phyloP scores from a whole-genome alignment of 2,888 invertebrate species.

The Malthinus flaveolus region DNA sequence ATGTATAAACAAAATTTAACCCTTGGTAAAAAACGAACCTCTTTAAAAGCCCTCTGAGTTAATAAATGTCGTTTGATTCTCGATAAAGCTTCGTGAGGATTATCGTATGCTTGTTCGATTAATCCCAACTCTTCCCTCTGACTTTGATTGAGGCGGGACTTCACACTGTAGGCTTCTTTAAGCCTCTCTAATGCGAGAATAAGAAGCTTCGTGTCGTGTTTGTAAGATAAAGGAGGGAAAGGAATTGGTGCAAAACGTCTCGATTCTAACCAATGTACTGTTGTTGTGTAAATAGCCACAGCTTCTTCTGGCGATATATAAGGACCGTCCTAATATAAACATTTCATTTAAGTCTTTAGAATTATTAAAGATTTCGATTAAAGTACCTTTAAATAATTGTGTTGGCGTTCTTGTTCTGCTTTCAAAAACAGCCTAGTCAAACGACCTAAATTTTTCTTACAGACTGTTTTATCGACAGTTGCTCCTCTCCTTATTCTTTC shows the following conservation, averaged over 20 bases:
- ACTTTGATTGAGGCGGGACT: slow-evolving; percentile 96
- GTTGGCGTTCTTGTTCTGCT: slow-evolving; percentile 98
- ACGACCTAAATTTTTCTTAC: slow-evolving; percentile 99
- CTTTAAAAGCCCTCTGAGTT: slow-evolving; percentile 97
- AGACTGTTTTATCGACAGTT: slow-evolving; percentile 99
- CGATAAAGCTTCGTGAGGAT: slow-evolving; percentile 98
- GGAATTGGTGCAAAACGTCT: slow-evolving; percentile 98
- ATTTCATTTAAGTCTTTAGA: not conserved
- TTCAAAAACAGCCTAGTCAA: slow-evolving; percentile 95
- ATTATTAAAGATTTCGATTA: not conserved
- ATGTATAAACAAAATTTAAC: slow-evolving; percentile 13
- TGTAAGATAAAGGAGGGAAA: slow-evolving; percentile 98
- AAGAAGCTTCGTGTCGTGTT: slow-evolving; percentile 97
- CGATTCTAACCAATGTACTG: slow-evolving; percentile 99
- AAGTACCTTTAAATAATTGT: slow-evolving; percentile 91
- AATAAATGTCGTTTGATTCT: slow-evolving; percentile 98
- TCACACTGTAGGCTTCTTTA: slow-evolving; percentile 97
- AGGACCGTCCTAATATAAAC: slow-evolving; percentile 81
- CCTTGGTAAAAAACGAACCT: slow-evolving; percentile 61
- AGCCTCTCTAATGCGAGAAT: slow-evolving; percentile 95
- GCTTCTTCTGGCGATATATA: slow-evolving; percentile 99
- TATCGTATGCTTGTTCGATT: slow-evolving; percentile 99
- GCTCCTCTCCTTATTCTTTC: slow-evolving; percentile 99
- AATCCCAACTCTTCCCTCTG: slow-evolving; percentile 98
- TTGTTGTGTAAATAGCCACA: slow-evolving; percentile 99